Evolutionary conservation across 2,888 invertebrate species (phyloP), one percentile per base, ranked within the genome.

Genomic region (Hermodice carunculata): DNA sequence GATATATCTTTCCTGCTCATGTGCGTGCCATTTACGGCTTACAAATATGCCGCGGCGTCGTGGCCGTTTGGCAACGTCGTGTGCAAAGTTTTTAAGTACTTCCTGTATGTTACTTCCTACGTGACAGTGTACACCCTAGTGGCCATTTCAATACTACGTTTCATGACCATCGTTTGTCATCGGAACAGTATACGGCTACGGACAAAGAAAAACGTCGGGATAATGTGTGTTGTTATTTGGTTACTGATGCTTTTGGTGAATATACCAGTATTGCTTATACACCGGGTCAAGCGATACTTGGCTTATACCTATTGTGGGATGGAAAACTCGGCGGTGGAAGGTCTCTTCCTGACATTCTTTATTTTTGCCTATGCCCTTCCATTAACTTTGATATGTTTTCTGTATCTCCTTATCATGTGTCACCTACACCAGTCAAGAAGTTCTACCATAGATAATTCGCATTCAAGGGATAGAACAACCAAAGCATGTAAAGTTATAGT

Each of bases 81-180:
- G 43, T 73, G 73, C 54, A 68, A 64, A 43, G 32, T 66, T 24
- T 60, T 69, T 37, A 61, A 71, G 49, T 73, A 70, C 56, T 48
- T 66, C 26, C 57, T 73, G 31, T 66, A 70, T 40, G 70, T 73
- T 22, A 71, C 70, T 0, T 65, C 62, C 28, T 70, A 71, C 60
- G 61, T 72, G 42, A 73, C 67, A 11, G 64, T 73, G 24, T 73
- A 71, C 66, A 71, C 71, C 0, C 67, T 73, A 11, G 71, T 73
- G 2, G 60, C 69, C 8, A 71, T 73, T 31, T 67, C 73, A 17
- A 63, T 61, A 44, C 61, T 72, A 14, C 58, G 73, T 2, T 72
- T 63, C 53, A 44, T 70, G 68, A 71, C 65, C 6, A 61, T 71
- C 26, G 70, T 70, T 3, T 51, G 44, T 32, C 37, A 34, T n/a